phyloP scores from a whole-genome alignment of 1,140 invertebrate genomes.

The Nylanderia fulva region DNA sequence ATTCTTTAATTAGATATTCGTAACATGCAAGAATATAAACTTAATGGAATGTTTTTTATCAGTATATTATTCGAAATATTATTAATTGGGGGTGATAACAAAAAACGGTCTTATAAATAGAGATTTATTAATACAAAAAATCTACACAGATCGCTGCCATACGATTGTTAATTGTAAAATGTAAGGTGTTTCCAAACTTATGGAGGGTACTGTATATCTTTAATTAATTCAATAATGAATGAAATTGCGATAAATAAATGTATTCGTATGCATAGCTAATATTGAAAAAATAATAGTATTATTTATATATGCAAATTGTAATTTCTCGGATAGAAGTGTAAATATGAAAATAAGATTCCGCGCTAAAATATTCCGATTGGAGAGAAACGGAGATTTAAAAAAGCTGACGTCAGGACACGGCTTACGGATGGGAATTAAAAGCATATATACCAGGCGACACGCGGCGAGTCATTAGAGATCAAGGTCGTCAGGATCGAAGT shows the following conservation, averaged over 20 bases:
- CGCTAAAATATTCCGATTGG: not conserved
- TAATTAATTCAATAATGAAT: not conserved
- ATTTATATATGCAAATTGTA: not conserved
- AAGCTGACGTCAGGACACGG: not conserved
- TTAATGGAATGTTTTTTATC: no score
- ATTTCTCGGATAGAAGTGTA: not conserved
- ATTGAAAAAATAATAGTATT: not conserved
- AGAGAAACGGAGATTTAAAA: not conserved
- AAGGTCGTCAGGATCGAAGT: conserved; percentile 55
- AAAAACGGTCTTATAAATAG: no score
- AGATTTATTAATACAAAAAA: no score
- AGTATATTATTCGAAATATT: no score
- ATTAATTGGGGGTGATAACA: no score
- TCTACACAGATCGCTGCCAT: no score
- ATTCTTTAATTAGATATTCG: no score
- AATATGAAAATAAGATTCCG: not conserved
- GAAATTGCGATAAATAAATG: conserved; percentile 3
- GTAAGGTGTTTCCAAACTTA: no score
- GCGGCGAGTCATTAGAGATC: conserved; percentile 21
- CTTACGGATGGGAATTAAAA: conserved; percentile 44
- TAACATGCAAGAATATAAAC: no score
- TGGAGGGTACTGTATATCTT: no score
- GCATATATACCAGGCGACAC: not conserved
- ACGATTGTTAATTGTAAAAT: no score
- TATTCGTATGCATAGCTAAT: not conserved